Base-by-base conservation (phyloP, 2,888 invertebrate species). In the Polylopha cassiicola region DNA sequence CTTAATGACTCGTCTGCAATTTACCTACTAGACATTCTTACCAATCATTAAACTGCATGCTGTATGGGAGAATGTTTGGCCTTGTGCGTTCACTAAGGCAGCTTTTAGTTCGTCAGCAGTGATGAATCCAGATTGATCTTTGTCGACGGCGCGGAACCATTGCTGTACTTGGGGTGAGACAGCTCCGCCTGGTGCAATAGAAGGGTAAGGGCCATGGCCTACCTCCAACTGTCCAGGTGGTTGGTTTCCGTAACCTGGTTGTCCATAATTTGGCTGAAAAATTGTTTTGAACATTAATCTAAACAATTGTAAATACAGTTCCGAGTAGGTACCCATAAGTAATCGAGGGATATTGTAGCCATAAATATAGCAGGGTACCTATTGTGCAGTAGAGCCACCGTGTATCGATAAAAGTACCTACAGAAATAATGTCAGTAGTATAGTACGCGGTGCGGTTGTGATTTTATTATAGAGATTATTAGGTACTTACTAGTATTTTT, bases 41-140 rank as follows among this genome's bases (percentile, higher is more conserved):
- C 92, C 91, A 53, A 97, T 95, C 95, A 97, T 95, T 15, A 96
- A 84, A 53, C 90, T 89, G 68, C 95, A 96, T 4, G 95, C 92
- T 43, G 89, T 89, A 54, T 94, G 92, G 2, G 95, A 94, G 71
- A 95, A 95, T 44, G 90, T 88, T 53, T 93, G 88, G 7, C 95
- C 95, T 72, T 95, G 93, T 10, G 92, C 95, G 77, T 95, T 96
- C 10, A 94, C 90, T 22, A 97, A 78, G 1, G 95, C 96, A 4
- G 90, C 84, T 70, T 92, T 91, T 9, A 97, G 79, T 76, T 97
- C 96, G 5, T 65, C 47, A 4, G 92, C 89, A 34, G 91, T 89
- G 34, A 97, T 96, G 65, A 90, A 89, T 2, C 96, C 96, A 9
- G 95, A 95, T 15, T 89, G 87, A 65, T 96, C 95, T 51, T 88